phyloP scores from a whole-genome alignment of 2,797 vertebrate species.

The Tokudaia muenninki region DNA sequence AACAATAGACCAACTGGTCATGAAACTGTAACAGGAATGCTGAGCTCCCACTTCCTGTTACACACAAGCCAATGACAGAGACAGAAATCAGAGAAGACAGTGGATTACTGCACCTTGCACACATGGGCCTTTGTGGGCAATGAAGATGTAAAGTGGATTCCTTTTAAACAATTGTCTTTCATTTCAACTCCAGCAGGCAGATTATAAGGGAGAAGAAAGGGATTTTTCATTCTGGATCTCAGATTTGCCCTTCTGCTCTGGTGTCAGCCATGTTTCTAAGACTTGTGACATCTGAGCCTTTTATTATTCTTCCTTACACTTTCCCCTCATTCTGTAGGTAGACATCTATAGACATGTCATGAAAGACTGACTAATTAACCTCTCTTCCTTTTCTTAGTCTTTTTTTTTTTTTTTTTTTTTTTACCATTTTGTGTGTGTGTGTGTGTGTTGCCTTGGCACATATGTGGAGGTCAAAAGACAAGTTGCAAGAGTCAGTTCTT shows the following conservation, averaged over 20 bases:
- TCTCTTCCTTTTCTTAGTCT: neutral
- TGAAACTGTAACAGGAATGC: neutral
- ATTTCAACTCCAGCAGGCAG: neutral
- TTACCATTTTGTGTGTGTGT: neutral
- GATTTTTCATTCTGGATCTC: neutral
- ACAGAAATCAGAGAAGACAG: neutral
- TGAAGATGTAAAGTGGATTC: neutral
- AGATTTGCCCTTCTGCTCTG: neutral
- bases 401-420: neutral
- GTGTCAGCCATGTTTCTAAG: neutral
- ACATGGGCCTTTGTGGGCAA: neutral
- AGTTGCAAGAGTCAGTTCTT: neutral
- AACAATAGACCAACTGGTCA: neutral
- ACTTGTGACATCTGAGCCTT: neutral
- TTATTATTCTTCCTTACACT: neutral
- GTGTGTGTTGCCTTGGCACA: neutral
- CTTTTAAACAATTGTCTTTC: neutral
- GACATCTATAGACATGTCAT: neutral
- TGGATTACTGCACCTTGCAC: neutral
- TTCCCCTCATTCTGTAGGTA: neutral
- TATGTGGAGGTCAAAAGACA: neutral
- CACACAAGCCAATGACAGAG: neutral
- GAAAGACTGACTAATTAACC: neutral
- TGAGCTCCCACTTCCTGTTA: neutral
- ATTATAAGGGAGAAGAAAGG: neutral